Percentiles rank a stretch among this genome's conserved stretches.
These are phyloP conservation scores for Drosophila prolongata DNA, from an alignment of 2,888 invertebrate species.

Conservation along the genomic window DNA sequence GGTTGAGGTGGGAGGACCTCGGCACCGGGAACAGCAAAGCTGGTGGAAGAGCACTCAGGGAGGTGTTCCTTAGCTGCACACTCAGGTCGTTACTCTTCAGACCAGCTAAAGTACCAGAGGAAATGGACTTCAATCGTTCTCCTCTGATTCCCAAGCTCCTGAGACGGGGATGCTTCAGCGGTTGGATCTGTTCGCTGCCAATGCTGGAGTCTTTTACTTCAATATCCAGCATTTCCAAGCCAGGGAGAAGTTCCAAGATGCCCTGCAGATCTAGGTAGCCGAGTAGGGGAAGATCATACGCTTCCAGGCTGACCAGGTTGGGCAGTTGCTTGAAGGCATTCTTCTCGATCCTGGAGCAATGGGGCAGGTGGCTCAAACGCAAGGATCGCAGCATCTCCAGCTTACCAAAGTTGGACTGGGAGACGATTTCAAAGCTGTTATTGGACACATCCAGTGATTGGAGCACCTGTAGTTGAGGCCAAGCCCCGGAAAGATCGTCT, in stretches of 20 bases:
- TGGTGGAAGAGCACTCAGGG: conserved; percentile 90
- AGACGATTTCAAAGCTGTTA: conserved; percentile 92
- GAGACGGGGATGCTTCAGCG: conserved; percentile 91
- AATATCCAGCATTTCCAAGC: conserved; percentile 91
- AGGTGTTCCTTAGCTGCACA: conserved; percentile 92
- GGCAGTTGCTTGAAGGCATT: conserved; percentile 90
- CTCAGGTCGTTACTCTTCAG: conserved; percentile 89
- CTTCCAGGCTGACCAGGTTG: conserved; percentile 89
- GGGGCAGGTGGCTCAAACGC: conserved; percentile 88
- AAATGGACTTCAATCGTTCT: conserved; percentile 89
- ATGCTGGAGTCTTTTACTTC: conserved; percentile 94
- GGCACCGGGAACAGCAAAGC: conserved; percentile 94
- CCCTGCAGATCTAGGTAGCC: conserved; percentile 95
- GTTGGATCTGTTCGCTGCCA: conserved; percentile 92
- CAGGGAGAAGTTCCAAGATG: conserved; percentile 90
- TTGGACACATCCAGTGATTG: conserved; percentile 91
- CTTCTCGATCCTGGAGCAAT: conserved; percentile 92
- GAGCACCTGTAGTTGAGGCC: conserved; percentile 89
- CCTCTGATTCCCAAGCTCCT: conserved; percentile 91
- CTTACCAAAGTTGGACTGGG: conserved; percentile 90
- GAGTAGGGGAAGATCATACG: conserved; percentile 91
- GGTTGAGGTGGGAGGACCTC: conserved; percentile 91
- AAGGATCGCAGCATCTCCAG: conserved; percentile 88
- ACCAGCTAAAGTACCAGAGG: conserved; percentile 93
- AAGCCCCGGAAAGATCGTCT: conserved; percentile 87